phyloP scores from a whole-genome alignment of 2,888 invertebrate genomes.

The Leucoma salicis region DNA sequence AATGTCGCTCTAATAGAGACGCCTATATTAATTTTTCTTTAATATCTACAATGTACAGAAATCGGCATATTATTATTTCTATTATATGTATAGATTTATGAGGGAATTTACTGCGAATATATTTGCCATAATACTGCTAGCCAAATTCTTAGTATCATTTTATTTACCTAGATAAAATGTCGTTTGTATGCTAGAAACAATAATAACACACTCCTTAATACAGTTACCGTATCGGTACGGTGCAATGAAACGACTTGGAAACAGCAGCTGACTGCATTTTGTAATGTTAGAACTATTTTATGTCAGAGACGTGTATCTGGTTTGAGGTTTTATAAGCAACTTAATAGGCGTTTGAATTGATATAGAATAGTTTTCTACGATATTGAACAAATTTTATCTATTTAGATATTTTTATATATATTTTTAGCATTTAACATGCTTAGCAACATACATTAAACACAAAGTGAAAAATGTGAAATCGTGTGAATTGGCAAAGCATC shows the following conservation, averaged over 20 bases:
- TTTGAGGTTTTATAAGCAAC: background rate
- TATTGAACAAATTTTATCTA: no score
- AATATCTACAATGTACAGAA: no score
- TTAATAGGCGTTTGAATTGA: background rate
- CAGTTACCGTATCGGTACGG: conserved; percentile 4
- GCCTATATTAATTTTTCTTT: no score
- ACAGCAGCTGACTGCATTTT: conserved; percentile 9
- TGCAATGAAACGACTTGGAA: conserved; percentile 20
- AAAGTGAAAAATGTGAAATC: no score
- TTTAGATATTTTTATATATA: no score
- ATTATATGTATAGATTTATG: no score
- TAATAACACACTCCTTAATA: background rate
- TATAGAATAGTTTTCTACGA: background rate
- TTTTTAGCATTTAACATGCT: no score
- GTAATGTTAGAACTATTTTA: conserved; percentile 7
- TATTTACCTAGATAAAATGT: background rate
- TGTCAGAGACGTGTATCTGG: background rate
- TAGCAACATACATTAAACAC: no score
- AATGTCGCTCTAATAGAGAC: no score
- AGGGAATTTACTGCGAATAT: no score
- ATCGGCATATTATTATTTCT: no score
- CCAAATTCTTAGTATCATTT: background rate
- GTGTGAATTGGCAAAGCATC: no score
- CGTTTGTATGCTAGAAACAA: background rate
- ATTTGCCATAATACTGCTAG: background rate